Evolutionary conservation across 2,113 vertebrate species (phyloP).

Genomic region (Platysternon megacephalum): DNA sequence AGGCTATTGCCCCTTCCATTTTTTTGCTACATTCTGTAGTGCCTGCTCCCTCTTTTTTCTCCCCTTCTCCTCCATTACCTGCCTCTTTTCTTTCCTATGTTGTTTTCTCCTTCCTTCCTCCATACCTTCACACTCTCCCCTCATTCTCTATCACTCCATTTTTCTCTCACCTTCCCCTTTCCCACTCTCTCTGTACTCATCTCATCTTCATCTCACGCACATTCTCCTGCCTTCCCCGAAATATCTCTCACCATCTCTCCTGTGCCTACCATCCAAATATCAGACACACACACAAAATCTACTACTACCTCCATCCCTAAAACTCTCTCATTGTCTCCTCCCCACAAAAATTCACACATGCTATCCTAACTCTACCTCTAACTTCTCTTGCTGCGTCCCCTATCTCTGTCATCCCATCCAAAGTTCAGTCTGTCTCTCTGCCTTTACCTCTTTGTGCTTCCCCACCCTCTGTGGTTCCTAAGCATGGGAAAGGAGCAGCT

Average conservation of each 20-base stretch:
- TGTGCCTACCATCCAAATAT: neutral
- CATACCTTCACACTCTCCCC: neutral
- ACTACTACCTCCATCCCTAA: neutral
- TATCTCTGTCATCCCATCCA: neutral
- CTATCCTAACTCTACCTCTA: neutral
- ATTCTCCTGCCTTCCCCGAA: neutral
- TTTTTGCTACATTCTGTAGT: neutral
- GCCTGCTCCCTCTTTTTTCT: neutral
- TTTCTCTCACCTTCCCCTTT: neutral
- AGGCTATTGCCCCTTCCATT: neutral
- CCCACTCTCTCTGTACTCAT: neutral
- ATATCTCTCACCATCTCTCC: neutral
- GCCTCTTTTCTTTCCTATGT: neutral
- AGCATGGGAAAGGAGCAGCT: neutral
- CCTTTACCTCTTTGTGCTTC: neutral
- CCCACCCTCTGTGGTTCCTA: no score
- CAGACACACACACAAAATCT: neutral
- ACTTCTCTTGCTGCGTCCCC: neutral
- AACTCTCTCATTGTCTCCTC: neutral
- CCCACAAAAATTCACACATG: neutral
- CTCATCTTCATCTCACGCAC: neutral
- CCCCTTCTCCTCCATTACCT: neutral
- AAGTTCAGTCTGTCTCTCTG: neutral
- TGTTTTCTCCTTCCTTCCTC: neutral
- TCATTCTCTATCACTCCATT: neutral